Conservation (phyloP, 2,113 vertebrate genomes). For the Pycnonotus jocosus region DNA sequence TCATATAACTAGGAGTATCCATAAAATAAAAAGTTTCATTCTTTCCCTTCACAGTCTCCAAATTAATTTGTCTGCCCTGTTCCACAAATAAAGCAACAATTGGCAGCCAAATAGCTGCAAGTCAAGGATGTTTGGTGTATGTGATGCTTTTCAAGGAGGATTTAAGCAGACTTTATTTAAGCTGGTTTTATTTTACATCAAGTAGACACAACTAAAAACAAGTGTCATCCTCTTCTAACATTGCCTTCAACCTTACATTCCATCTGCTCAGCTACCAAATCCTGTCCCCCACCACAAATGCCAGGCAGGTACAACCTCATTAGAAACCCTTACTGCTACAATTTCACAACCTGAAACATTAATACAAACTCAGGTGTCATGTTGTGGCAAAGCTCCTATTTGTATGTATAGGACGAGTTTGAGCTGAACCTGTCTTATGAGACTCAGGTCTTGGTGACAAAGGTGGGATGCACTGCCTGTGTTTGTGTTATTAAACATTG, state of each 20-base stretch:
- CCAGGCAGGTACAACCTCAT: rapidly evolving
- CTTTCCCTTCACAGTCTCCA: neutral
- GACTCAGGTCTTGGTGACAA: neutral
- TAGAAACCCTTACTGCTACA: neutral
- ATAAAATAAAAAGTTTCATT: neutral
- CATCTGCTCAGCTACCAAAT: neutral
- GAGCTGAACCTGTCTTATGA: neutral
- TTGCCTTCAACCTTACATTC: neutral
- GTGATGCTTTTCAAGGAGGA: neutral
- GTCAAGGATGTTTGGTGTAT: neutral
- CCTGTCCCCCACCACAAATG: neutral
- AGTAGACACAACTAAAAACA: neutral
- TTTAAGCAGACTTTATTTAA: neutral
- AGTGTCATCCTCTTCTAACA: neutral
- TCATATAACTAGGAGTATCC: neutral
- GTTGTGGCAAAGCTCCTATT: neutral
- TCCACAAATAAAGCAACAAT: neutral
- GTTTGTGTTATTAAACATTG: neutral
- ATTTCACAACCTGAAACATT: neutral
- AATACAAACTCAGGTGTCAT: neutral
- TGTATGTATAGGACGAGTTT: neutral
- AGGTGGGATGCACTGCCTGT: neutral
- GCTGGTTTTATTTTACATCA: neutral
- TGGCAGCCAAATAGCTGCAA: neutral
- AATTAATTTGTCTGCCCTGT: neutral